Evolutionary conservation across 2,888 invertebrate genomes (phyloP), one percentile per base, ranked within the genome.

Genomic region (Trisateles emortualis): DNA sequence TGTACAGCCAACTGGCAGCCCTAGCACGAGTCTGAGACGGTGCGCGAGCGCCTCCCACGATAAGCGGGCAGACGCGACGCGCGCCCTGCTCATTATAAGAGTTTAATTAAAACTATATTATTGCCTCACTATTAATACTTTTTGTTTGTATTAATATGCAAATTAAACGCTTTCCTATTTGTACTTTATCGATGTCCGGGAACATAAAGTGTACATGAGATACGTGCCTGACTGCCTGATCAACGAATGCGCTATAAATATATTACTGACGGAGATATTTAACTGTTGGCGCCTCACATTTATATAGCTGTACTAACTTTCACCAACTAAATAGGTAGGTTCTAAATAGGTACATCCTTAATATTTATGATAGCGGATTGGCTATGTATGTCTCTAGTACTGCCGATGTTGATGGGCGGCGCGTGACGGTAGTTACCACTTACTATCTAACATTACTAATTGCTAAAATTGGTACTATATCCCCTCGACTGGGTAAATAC

Each of bases 101-200:
- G 33, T 50, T 26, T 52, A 61, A 52, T 56, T 51, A 50, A 53
- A 60, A 48, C 54, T 36, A 55, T 52, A 55, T 42, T 53, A 64
- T 68, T 68, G 48, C 52, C 46, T 49, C 56, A 49, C 38, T 38
- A 51, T 46, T 43, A 46, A 50, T 57, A 53, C 52, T 55, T 50
- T 42, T 47, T 35, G 19, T 48, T 56, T 51, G 26, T 35, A 68
- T 59, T 56, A 52, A 62, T 65, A 71, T 72, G 74, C 69, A 54
- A 71, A 71, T 74, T 39, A 45, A 53, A 46, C 56, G 35, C 26
- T 68, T 52, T 42, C 42, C 44, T 63, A 68, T 56, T 58, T 68
- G 41, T 48, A 57, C 44, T 59, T 56, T 72, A 64, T 57, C 39
- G 50, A 35, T 68, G 52, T 53, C 47, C 53, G 33, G 35, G 39